Conservation (phyloP, 2,797 vertebrate species). For the Phoebastria nigripes region DNA sequence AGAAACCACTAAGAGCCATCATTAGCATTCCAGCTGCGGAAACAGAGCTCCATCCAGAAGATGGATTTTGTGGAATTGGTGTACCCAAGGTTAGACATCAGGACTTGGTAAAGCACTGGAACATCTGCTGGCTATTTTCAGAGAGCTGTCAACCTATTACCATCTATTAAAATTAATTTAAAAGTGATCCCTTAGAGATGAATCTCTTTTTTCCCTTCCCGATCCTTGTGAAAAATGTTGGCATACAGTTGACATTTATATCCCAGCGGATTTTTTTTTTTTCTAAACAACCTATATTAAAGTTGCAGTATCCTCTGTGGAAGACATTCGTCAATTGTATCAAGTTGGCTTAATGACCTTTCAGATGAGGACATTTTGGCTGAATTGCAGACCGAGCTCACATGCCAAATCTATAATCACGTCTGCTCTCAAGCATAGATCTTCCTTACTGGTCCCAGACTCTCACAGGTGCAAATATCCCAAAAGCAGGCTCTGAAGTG, state of each 20-base stretch:
- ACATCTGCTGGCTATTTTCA: slow-evolving; percentile 70
- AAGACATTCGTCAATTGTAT: background rate
- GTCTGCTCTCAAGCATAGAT: background rate
- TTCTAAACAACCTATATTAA: background rate
- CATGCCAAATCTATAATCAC: background rate
- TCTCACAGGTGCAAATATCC: background rate
- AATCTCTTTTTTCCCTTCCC: slow-evolving; percentile 10
- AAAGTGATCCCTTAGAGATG: slow-evolving; percentile 61
- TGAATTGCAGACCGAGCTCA: background rate
- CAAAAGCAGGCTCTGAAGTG: background rate
- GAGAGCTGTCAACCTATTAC: slow-evolving; percentile 68
- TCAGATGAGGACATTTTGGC: background rate
- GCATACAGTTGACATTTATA: slow-evolving; percentile 51
- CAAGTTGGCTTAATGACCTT: slow-evolving; percentile 20
- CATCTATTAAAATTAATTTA: slow-evolving; percentile 72
- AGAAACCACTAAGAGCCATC: slow-evolving; percentile 19
- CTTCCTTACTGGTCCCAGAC: background rate
- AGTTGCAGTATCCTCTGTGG: background rate
- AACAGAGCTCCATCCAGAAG: slow-evolving; percentile 50
- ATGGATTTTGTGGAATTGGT: slow-evolving; percentile 59
- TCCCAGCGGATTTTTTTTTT: background rate
- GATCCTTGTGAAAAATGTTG: slow-evolving; percentile 45
- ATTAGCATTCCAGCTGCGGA: slow-evolving; percentile 57
- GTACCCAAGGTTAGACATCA: slow-evolving; percentile 36
- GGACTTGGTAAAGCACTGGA: slow-evolving; percentile 40